Conservation (phyloP, 2,113 vertebrate genomes). For the Siniperca chuatsi region DNA sequence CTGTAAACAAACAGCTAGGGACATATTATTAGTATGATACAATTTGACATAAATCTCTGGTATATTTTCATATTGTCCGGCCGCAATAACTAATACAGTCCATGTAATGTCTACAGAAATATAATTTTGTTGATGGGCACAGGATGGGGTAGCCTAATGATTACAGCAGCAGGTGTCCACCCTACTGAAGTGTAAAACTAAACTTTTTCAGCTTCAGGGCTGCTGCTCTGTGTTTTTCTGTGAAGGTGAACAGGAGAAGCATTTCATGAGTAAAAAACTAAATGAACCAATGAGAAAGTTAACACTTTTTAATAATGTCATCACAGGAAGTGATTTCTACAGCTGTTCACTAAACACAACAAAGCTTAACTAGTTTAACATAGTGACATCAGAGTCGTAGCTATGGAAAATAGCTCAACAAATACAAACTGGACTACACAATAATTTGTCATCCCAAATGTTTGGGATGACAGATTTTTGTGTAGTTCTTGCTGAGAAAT, state of each 20-base stretch:
- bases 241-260: no score
- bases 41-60: background rate
- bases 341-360: background rate
- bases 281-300: background rate
- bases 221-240: no score
- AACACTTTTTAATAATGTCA: background rate
- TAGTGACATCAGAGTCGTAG: background rate
- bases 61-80: background rate
- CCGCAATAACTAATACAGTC: background rate
- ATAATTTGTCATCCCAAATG: no score
- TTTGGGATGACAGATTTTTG: slow-evolving; percentile 19
- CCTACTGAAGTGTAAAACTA: no score
- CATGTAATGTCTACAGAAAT: background rate
- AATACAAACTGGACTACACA: background rate
- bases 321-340: background rate
- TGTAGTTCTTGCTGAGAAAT: slow-evolving; percentile 4
- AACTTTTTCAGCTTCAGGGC: no score
- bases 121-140: no score
- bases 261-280: no score
- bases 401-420: background rate
- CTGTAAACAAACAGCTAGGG: background rate
- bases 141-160: no score
- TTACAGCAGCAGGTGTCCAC: no score
- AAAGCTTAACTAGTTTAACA: background rate
- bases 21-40: background rate